phyloP scores from a whole-genome alignment of 23 tunicate genomes.

The Clavelina lepadiformis region DNA sequence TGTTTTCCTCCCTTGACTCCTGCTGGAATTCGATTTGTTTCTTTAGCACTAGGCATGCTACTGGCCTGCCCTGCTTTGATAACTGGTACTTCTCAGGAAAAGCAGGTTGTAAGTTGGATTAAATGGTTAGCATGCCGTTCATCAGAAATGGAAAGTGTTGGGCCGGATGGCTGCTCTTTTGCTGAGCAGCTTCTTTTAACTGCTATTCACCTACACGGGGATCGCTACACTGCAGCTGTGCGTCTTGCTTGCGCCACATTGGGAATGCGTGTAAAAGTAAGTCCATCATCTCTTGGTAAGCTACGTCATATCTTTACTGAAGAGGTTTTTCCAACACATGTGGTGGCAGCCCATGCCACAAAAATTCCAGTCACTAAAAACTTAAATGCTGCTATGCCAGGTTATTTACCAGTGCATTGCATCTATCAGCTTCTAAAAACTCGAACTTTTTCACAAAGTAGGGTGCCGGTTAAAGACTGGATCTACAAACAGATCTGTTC shows the following conservation, averaged over 20 bases:
- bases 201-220: conserved; percentile 84
- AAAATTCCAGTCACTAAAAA: conserved; percentile 76
- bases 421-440: conserved; percentile 87
- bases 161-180: conserved; percentile 80
- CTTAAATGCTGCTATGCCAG: conserved; percentile 63
- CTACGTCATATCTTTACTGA: conserved; percentile 80
- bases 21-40: conserved; percentile 75
- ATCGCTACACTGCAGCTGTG: conserved; percentile 57
- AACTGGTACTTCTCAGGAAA: conserved; percentile 42
- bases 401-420: conserved; percentile 91
- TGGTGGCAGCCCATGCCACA: conserved; percentile 79
- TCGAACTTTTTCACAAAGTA: conserved; percentile 67
- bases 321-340: conserved; percentile 89
- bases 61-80: conserved; percentile 73
- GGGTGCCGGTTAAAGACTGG: conserved; percentile 74
- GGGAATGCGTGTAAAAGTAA: conserved; percentile 83
- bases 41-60: conserved; percentile 79
- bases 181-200: conserved; percentile 83
- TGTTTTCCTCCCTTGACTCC: conserved; percentile 91
- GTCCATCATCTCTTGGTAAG: conserved; percentile 43
- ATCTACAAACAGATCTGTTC: conserved; percentile 86
- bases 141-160: conserved; percentile 65
- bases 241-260: conserved; percentile 72
- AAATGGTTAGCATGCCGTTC: conserved; percentile 85
- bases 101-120: conserved; percentile 65